Evolutionary conservation across 2,797 vertebrate species (phyloP), one percentile per base, ranked within the genome.

Genomic region (Galagoides demidoff): DNA sequence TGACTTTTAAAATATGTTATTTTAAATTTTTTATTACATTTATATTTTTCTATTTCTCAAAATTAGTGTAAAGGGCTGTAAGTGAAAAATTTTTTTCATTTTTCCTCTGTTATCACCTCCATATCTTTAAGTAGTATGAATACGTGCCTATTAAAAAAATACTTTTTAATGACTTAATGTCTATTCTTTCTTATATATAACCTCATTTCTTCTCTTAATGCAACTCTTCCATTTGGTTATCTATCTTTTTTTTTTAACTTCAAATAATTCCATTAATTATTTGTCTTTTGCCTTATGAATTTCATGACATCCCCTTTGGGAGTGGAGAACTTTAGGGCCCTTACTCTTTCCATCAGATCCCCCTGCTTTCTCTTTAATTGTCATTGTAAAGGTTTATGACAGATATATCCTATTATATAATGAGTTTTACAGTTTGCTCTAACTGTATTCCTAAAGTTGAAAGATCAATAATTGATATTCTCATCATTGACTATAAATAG

Each of bases 381-480:
- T 25, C 17, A 57, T 25, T 57, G 3, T 77, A 63, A 76, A 64
- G 17, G 10, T 64, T 49, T 19, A 34, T 79, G 20, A 61, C 2
- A 70, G 25, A 66, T 70, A 45, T 82, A 79, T 64, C 82, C 27
- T 85, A 31, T 82, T 90, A 17, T 3, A n/a, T 39, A 71, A 57
- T 77, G 43, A 81, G 7, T 43, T 85, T 79, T 70, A n/a, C 37
- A 76, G 9, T 13, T 85, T 88, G 61, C 7, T 82, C 20, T 89
- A 17, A 29, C 16, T 85, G 25, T 2, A 57, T 68, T 68, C 12
- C n/a, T 52, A 85, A 68, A 37, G 34, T 17, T 88, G 34, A 57
- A 95, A 81, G 76, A 74, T 85, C 39, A 91, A 4, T 82, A 82
- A 84, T 10, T 74, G 39, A 61, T 61, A 84, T 93, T 90, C 93